A percentile compares a stretch with the other conserved stretches of the same genome.
Evolutionary conservation across 2,113 vertebrate species (phyloP).

Genomic region (Daboia siamensis): DNA sequence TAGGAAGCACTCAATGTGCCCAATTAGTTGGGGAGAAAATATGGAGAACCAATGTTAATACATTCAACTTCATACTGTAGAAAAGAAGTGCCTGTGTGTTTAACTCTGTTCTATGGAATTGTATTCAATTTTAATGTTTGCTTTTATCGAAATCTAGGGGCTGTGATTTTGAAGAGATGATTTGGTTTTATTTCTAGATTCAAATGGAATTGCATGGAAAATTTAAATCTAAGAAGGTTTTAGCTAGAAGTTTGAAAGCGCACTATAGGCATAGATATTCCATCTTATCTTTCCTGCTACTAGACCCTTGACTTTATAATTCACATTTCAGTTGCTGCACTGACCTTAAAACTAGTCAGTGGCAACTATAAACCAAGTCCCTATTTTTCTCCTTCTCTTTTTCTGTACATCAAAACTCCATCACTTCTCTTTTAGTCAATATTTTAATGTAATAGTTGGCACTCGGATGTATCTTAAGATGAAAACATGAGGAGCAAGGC

Average conservation of each 20-base stretch:
- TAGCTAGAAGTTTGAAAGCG: not conserved
- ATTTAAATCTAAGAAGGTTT: not conserved
- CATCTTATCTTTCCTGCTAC: not conserved
- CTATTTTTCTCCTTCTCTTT: not conserved
- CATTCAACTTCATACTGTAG: not conserved
- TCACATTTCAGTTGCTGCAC: not conserved
- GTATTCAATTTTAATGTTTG: not conserved
- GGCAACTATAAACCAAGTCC: not conserved
- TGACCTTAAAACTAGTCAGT: not conserved
- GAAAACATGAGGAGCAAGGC: not conserved
- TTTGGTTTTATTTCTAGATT: not conserved
- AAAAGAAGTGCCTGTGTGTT: not conserved
- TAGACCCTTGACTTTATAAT: not conserved
- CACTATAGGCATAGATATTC: not conserved
- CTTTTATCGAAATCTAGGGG: not conserved
- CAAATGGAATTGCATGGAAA: not conserved
- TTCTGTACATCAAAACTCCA: not conserved
- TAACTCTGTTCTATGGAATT: not conserved
- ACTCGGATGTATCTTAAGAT: not conserved
- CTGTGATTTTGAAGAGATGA: not conserved
- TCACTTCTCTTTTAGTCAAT: not conserved
- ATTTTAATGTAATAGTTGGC: not conserved
- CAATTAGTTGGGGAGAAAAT: not conserved
- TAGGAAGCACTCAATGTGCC: conserved; percentile 11
- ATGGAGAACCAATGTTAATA: not conserved